Base-by-base conservation (phyloP, 1,140 invertebrate species). In the Acyrthosiphon pisum region DNA sequence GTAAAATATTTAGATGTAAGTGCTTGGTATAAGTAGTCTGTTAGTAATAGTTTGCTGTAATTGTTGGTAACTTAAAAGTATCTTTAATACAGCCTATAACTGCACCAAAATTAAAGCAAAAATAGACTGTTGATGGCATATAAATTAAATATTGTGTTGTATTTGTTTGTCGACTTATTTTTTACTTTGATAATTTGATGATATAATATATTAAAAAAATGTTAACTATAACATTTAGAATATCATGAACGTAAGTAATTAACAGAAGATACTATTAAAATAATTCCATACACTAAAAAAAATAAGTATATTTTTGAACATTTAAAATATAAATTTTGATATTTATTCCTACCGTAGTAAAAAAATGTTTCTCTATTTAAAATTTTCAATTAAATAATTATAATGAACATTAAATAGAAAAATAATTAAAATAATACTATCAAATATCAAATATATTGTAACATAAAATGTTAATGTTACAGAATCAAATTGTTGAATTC, bases 401-500 rank as follows among this genome's bases (percentile, higher is more conserved):
- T 37, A 91, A 41, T 94, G 46, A 87, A 93, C 93, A 37, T 94
- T 7, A 93, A 93, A 30, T 68, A 68, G 11, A 68, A 18, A 9
- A 91, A 93, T 90, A 94, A 92, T 90, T 91, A 41, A 41, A 83
- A 90, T 86, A 30, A 46, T 46, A 86, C 2, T 44, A 26, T 1
- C 26, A 46, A 18, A 6, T 86, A 93, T 90, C 4, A 41, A 41
- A 41, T 41, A 41, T 41, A 41, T 41, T 41, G 41, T 41, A 41
- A 41, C 41, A 41, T 41, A 0, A 41, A 41, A 87, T 93, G 41
- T 92, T 93, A 35, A 84, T 76, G n/a, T 95, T 95, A 44, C 94
- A 96, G 96, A 95, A 95, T 91, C 98, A 98, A 95, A 97, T 98
- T 76, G 97, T 98, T 87, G 97, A 98, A 94, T 97, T 99, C 94